Evolutionary conservation across 2,888 invertebrate genomes (phyloP), one percentile per base, ranked within the genome.

Genomic region (Sphaerophoria rueppellii): DNA sequence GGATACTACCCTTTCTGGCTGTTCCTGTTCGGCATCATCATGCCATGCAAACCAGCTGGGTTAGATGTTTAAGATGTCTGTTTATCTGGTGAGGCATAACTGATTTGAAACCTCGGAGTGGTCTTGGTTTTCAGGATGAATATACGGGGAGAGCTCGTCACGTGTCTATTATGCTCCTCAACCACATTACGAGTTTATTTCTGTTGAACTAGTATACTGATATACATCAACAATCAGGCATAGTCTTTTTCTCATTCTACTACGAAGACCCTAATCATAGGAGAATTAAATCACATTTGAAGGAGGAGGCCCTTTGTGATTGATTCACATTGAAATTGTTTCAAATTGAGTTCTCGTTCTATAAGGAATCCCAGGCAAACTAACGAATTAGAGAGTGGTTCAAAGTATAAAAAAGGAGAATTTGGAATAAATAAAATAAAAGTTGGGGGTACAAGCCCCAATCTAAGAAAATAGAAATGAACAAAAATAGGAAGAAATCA

Each of bases 311-410:
- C 32, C 46, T 37, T 37, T 52, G 67, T 73, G 76, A 81, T 85
- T 76, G 81, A 76, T 77, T 77, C 43, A 37, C 61, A 85, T 77
- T 81, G 73, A 76, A 46, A 76, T 61, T 77, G 16, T 71, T 73
- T 70, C 52, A 76, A 85, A 85, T 81, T 81, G 70, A 70, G 65
- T 85, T 81, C 70, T 76, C 58, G 77, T 73, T 81, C 81, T 70
- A 65, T 9, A 52, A 65, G 70, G 55, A 81, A 46, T 76, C 70
- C 48, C 65, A 81, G 77, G 77, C 70, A 50, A 69, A 60, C 55
- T 24, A 24, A 2, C 2, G 43, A 40, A 7, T 40, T 0, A 43
- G 43, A 6, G 9, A 7, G 40, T 40, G 40, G 43, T 11, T 55
- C 54, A 40, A 63, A 43, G 48, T 52, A 63, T 71, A 60, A 63